These are phyloP conservation scores for Leptoteleia sp. DNA, from an alignment of 1,140 invertebrate species.

Conservation along the genomic window DNA sequence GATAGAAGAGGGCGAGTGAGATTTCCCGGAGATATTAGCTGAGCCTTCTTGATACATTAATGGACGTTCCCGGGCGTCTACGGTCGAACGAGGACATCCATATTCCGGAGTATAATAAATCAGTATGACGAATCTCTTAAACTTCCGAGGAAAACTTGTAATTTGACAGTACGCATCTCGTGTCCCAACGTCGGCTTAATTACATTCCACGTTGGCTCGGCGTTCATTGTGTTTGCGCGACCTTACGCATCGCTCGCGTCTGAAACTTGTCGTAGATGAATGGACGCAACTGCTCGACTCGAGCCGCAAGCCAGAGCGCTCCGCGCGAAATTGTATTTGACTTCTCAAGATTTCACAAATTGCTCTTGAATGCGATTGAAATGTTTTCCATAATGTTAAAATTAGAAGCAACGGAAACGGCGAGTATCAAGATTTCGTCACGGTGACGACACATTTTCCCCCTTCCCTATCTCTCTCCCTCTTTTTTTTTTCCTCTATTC, in stretches of 20 bases:
- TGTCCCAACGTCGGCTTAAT: conserved; percentile 77
- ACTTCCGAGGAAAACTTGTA: conserved; percentile 72
- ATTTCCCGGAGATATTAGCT: conserved; percentile 17
- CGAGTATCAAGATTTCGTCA: too few relatives aligned
- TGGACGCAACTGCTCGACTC: conserved; percentile 55
- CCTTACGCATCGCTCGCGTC: conserved; percentile 62
- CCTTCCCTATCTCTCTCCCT: too few relatives aligned
- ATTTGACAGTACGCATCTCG: conserved; percentile 79
- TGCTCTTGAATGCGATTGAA: conserved; percentile 41
- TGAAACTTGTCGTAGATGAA: conserved; percentile 65
- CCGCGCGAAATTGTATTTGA: conserved; percentile 38
- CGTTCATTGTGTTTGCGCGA: conserved; percentile 73
- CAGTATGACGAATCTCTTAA: conserved; percentile 75
- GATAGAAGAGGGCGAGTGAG: too few relatives aligned
- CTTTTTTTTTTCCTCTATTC: too few relatives aligned
- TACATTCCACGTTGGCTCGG: conserved; percentile 77
- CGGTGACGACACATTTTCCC: too few relatives aligned
- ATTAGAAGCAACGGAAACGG: too few relatives aligned
- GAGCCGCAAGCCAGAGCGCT: conserved; percentile 23
- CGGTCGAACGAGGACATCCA: conserved; percentile 52
- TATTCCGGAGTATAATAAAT: conserved; percentile 74
- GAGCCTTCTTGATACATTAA: conserved; percentile 52
- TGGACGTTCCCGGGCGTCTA: conserved; percentile 43
- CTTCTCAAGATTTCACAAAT: conserved; percentile 51
- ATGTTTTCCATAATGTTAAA: conserved; percentile 37